Base-by-base conservation (phyloP, 2,113 vertebrate genomes). In the Sarotherodon lohbergeri region DNA sequence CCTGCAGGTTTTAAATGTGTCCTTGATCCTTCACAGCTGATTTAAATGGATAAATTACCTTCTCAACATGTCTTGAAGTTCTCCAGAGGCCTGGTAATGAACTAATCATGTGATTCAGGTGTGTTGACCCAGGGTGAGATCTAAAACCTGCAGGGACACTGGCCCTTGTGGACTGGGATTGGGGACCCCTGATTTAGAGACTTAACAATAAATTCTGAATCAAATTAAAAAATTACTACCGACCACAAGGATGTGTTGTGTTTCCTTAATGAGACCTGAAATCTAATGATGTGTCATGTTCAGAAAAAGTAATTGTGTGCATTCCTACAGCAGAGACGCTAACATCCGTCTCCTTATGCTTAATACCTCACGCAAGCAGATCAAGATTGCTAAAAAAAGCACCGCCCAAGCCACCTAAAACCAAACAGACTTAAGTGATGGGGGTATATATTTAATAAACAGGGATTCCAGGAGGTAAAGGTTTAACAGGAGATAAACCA, bases 381-480 rank as follows among this genome's bases (percentile, higher is more conserved):
- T 89, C 71, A 76, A 14, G 17, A 16, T 34, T 71, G 66, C 88
- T 93, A 90, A 90, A 91, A 66, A 81, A 86, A 86, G 82, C 54
- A 2, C 9, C 19, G 5, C 19, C 39, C 9, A 54, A 85, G 71
- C 85, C 29, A 71, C 32, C 14, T 52, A 55, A 80, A 80, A 32
- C 50, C 19, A 22, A 73, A 81, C 24, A 2, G 27, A 46, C 13
- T 48, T 73, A 78, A 78, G 3, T 32, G 68, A 84, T 13, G 2
- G 22, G 17, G 7, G 41, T 57, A 36, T 43, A 81, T 36, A 46
- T 71, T 56, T 79, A 56, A 57, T 24, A 43, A 63, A 32, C 46
- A 87, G 85, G 71, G 90, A 93, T 93, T 52, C 78, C 14, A 79
- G 61, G 55, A 86, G 85, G 81, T 90, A 48, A 83, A 39, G 54